Conservation (phyloP, 1,140 invertebrate species). For the Neoseiulus cucumeris region DNA sequence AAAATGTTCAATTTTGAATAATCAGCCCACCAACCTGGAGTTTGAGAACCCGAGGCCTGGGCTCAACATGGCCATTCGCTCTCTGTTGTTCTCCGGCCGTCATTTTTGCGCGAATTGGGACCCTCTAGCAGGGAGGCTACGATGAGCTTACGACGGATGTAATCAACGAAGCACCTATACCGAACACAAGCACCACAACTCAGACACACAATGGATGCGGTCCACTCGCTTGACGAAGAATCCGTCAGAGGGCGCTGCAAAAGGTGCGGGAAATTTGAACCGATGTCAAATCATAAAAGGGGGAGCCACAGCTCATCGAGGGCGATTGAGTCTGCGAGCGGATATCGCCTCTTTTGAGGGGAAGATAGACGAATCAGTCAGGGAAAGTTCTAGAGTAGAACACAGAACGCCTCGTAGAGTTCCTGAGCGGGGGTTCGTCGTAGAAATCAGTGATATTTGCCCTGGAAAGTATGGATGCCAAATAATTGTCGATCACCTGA, state of each 20-base stretch:
- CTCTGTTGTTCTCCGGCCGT: conserved; percentile 1
- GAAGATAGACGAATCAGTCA: no score
- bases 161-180: not conserved
- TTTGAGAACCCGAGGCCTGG: not conserved
- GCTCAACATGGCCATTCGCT: not conserved
- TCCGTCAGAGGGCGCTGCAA: not conserved
- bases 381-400: no score
- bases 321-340: no score
- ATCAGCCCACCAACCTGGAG: not conserved
- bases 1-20: not conserved
- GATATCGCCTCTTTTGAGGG: no score
- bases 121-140: not conserved
- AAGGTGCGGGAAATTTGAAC: no score
- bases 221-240: not conserved
- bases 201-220: not conserved
- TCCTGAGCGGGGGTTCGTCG: no score
- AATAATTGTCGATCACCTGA: no score
- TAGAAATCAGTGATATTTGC: no score
- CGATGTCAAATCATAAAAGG: no score
- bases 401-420: no score
- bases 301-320: no score
- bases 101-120: not conserved
- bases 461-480: no score
- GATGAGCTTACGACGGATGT: not conserved
- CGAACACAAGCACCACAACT: not conserved